phyloP scores from a whole-genome alignment of 37 sponge, comb jelly and placozoan species.

The Chondrosia reniformis region DNA sequence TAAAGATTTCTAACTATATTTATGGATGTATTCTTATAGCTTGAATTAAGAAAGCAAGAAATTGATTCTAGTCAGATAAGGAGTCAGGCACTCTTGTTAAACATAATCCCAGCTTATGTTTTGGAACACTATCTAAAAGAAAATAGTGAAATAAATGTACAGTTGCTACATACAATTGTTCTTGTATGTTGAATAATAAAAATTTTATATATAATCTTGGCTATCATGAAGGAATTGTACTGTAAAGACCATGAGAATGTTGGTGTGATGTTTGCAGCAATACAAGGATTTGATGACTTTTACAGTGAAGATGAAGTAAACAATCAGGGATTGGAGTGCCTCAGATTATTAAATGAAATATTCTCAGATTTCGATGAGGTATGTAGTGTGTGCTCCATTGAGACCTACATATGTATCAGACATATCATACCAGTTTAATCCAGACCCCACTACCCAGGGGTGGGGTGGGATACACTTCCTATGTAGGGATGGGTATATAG shows the following conservation, averaged over 20 bases:
- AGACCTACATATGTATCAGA: too few species aligned
- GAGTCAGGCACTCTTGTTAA: neutral
- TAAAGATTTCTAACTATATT: neutral
- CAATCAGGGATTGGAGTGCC: constrained; percentile 78
- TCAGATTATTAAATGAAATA: constrained; percentile 83
- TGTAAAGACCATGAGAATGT: constrained; percentile 56
- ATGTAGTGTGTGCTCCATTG: too few species aligned
- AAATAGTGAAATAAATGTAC: too few species aligned
- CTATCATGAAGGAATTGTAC: constrained; percentile 44
- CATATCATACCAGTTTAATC: too few species aligned
- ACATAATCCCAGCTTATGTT: neutral
- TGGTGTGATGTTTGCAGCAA: constrained; percentile 89
- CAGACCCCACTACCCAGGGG: too few species aligned
- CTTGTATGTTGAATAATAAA: neutral
- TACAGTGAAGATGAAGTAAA: constrained; percentile 75
- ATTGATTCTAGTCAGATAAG: neutral
- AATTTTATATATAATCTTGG: neutral
- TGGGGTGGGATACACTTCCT: neutral
- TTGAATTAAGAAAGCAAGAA: neutral
- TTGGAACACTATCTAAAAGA: neutral
- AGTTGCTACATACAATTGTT: too few species aligned
- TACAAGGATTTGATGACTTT: constrained; percentile 65
- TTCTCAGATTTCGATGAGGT: constrained; percentile 69
- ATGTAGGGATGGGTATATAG: neutral
- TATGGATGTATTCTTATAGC: neutral